phyloP scores from a whole-genome alignment of 2,888 invertebrate genomes.

The Trilocha varians region DNA sequence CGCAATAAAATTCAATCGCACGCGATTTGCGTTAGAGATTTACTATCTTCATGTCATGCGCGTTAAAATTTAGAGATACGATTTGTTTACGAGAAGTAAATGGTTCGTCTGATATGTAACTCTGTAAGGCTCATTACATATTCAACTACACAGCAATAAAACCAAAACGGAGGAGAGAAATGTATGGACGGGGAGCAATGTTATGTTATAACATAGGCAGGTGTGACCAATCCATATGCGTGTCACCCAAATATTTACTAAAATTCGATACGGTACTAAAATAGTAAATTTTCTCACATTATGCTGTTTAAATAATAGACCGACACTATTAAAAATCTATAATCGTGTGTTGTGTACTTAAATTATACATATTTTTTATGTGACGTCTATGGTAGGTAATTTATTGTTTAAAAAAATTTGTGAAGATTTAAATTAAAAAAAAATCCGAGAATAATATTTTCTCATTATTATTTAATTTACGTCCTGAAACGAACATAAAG shows the following conservation, averaged over 20 bases:
- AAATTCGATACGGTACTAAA: not conserved
- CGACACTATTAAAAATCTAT: not conserved
- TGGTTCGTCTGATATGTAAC: not conserved
- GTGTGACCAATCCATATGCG: constrained; percentile 36
- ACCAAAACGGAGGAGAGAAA: constrained; percentile 23
- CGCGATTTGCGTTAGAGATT: constrained; percentile 8
- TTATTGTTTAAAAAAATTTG: too few species aligned
- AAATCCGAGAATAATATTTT: not conserved
- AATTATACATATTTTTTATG: too few species aligned
- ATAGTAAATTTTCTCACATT: not conserved
- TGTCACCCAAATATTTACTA: not conserved
- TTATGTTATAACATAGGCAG: constrained; percentile 32
- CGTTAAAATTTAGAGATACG: not conserved
- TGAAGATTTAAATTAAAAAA: too few species aligned
- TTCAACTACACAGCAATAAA: constrained; percentile 29
- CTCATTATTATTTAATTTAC: not conserved
- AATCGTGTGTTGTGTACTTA: too few species aligned
- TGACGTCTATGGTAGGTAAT: too few species aligned
- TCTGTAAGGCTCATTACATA: constrained; percentile 16
- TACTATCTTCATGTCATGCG: not conserved
- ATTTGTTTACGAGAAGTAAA: not conserved
- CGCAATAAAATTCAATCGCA: constrained; percentile 4
- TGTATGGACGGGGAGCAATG: constrained; percentile 24
- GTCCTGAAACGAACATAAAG: not conserved
- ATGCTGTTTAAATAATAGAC: constrained; percentile 3